These are phyloP conservation scores for Dipodomys ordii DNA, from an alignment of 2,113 vertebrate species.

Conservation along the genomic window DNA sequence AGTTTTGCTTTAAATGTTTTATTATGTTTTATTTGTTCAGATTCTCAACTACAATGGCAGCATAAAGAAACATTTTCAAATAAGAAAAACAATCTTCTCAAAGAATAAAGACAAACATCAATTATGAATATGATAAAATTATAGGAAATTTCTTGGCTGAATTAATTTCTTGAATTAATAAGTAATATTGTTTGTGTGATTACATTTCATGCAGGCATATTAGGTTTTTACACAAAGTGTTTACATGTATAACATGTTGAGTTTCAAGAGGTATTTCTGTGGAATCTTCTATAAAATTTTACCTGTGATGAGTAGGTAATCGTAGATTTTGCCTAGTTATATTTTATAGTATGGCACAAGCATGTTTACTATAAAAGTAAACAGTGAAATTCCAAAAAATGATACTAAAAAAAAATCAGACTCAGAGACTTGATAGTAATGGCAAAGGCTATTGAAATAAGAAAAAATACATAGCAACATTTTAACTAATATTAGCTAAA, in stretches of 20 bases:
- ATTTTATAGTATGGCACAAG: neutral
- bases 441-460: neutral
- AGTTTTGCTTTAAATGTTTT: slow-evolving; percentile 15
- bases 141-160: neutral
- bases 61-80: neutral
- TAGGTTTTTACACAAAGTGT: neutral
- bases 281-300: neutral
- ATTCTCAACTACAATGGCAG: neutral
- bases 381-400: neutral
- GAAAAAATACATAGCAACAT: neutral
- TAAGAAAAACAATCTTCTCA: neutral
- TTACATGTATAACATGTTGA: neutral
- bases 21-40: neutral
- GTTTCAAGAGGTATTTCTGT: neutral
- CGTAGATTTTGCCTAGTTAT: neutral
- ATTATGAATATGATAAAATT: neutral
- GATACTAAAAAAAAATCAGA: neutral
- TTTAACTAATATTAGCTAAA: no score
- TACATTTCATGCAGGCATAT: neutral
- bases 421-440: neutral
- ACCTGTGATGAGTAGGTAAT: neutral
- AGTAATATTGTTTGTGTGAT: neutral
- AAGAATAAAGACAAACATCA: neutral
- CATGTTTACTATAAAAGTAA: neutral
- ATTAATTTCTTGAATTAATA: neutral